Evolutionary conservation across 2,113 vertebrate species (phyloP), one percentile per base, ranked within the genome.

Genomic region (Sebastes fasciatus): DNA sequence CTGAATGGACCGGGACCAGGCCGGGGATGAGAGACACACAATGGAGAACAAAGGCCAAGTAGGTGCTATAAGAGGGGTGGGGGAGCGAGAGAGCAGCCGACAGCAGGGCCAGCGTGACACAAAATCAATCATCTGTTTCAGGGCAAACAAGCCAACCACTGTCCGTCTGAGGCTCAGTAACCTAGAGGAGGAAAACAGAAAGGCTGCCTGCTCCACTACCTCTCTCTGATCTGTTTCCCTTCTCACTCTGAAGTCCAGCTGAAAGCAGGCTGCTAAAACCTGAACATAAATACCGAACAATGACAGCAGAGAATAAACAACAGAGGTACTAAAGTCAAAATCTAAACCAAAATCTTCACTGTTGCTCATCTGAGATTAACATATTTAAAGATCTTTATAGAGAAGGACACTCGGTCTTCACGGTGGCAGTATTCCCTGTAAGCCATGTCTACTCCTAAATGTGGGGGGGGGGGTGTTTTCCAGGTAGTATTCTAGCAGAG

Each of bases 71-170:
- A 52, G 68, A 73, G 65, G 83, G 71, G 69, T 83, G 58, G 79
- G 68, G 79, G 58, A 68, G 72, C 81, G 78, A 64, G 78, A 77
- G 76, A 61, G 74, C 26, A 45, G 86, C 68, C 51, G 60, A 86
- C 89, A 91, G 88, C 81, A 79, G 84, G 86, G 79, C 80, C 60
- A 70, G 83, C 76, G 72, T 76, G 85, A 89, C 76, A 91, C 82
- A 90, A 90, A 92, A 92, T 92, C 91, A 88, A 90, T 88, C 86
- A 88, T 92, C 77, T 86, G 86, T 90, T 91, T 89, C 78, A 70
- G 74, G 62, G 72, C 75, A 87, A 91, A 90, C 83, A 84, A 83
- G 67, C 73, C 84, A 55, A 80, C 45, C 76, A 78, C 77, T 73
- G 83, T 90, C 80, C 6, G n/a, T 76, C 61, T 69, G 42, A 69